Base-by-base conservation (phyloP, 2,113 vertebrate genomes). In the Tupaia tana region DNA sequence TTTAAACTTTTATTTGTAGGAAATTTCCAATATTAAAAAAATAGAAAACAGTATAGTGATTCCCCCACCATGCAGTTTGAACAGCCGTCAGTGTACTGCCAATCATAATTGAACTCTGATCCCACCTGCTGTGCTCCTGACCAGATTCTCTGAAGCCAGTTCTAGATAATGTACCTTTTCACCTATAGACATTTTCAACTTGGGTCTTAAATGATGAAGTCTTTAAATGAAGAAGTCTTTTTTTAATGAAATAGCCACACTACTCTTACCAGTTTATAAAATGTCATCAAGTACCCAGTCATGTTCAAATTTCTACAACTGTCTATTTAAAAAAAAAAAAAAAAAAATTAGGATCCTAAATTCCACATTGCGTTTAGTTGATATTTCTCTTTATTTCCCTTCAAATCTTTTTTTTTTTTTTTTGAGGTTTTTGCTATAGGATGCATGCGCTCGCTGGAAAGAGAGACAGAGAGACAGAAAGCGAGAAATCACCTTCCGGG, bases 231-330 rank as follows among this genome's bases (percentile, higher is more conserved):
- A 31, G 31, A 66, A 63, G 29, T 29, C 34, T 82, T 70, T 74
- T 70, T 84, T 59, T 43, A 43, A 66, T 83, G 34, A 92, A 92
- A 79, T 22, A 86, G 63, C 24, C 9, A 34, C 10, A 61, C 54
- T 54, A 24, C 31, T 14, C 18, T 64, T 92, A 18, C 75, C n/a
- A 31, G 0, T 78, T 84, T 89, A 69, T 64, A 3, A 69, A 91
- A 87, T 80, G 16, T 83, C 56, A 69, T 95, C 59, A 89, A 64
- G 58, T 97, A 82, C 25, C 52, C 52, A 71, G 54, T 96, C 14
- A 58, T 2, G 66, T 94, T 90, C 56, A 90, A 25, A 79, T 92
- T 92, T 93, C 31, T 97, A 18, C 15, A 74, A 2, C 86, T 81
- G 31, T 75, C 9, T 87, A 79, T 82, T 63, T 52, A 15, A 71